Percentiles rank a stretch among this genome's conserved stretches.
phyloP scores from a whole-genome alignment of 37 sponge, comb jelly and placozoan genomes.

The Eunapius fragilis region DNA sequence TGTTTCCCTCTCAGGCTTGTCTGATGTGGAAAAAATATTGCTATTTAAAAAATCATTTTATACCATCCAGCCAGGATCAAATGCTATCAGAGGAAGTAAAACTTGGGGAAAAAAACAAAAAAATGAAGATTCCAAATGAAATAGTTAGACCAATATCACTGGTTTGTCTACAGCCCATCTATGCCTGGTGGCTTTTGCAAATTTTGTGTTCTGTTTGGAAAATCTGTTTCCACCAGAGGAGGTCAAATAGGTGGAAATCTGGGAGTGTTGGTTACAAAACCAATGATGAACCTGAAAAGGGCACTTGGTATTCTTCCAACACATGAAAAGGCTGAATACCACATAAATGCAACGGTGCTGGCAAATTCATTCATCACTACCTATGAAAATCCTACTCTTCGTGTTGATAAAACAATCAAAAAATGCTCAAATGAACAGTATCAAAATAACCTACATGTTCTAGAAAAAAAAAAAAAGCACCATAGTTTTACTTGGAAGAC shows the following conservation, averaged over 20 bases:
- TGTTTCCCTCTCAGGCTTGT: background rate
- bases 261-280: too few species aligned
- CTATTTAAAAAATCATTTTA: background rate
- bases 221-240: background rate
- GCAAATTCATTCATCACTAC: too few species aligned
- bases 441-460: too few species aligned
- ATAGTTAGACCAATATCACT: background rate
- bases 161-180: background rate
- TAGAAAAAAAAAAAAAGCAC: too few species aligned
- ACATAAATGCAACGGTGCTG: too few species aligned
- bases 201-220: slow-evolving; percentile 3
- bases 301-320: too few species aligned
- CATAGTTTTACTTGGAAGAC: too few species aligned
- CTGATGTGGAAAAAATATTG: slow-evolving; percentile 2
- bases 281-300: too few species aligned
- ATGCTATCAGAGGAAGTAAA: background rate
- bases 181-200: background rate
- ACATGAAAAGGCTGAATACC: too few species aligned
- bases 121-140: background rate
- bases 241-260: background rate
- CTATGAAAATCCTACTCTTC: too few species aligned
- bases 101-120: background rate
- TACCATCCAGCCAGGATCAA: background rate
- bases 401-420: too few species aligned
- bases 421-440: too few species aligned